A percentile compares a stretch with the other conserved stretches of the same genome.
Conservation (phyloP, 2,797 vertebrate species). For the Danio albolineatus region DNA sequence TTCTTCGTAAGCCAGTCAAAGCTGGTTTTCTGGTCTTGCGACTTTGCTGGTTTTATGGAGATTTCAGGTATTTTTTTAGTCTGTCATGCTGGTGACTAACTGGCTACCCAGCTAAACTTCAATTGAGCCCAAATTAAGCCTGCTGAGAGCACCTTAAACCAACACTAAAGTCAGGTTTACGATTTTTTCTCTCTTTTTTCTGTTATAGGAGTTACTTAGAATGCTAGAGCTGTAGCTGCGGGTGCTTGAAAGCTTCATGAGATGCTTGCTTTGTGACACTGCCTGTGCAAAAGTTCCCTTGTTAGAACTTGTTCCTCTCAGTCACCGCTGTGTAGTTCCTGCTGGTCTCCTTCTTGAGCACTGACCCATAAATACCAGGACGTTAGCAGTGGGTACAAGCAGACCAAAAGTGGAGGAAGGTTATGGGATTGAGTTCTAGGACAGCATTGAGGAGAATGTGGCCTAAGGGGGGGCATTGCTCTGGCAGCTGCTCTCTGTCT, state of each 20-base stretch:
- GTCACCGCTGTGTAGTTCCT: slow-evolving; percentile 6
- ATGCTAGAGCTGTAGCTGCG: background rate
- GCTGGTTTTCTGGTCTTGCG: background rate
- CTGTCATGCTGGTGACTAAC: background rate
- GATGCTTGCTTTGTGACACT: background rate
- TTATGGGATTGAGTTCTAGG: slow-evolving; percentile 38
- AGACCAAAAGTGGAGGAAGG: slow-evolving; percentile 11
- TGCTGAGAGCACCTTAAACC: background rate
- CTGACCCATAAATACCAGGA: slow-evolving; percentile 42
- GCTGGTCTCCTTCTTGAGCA: slow-evolving; percentile 13
- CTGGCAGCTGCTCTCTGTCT: slow-evolving; percentile 47
- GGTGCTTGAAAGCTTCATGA: background rate
- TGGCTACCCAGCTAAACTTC: background rate
- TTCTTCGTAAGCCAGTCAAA: background rate
- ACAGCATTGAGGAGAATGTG: slow-evolving; percentile 41
- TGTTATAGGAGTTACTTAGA: background rate
- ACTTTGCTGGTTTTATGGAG: background rate
- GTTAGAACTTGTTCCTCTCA: slow-evolving; percentile 15
- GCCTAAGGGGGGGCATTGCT: slow-evolving; percentile 20
- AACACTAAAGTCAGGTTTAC: background rate
- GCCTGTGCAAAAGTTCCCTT: background rate
- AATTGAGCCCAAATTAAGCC: too few species aligned
- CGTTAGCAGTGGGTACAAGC: background rate
- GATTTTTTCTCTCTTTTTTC: background rate
- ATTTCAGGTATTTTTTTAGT: background rate